Conservation (phyloP, 2,113 vertebrate species). For the Hippocampus comes region DNA sequence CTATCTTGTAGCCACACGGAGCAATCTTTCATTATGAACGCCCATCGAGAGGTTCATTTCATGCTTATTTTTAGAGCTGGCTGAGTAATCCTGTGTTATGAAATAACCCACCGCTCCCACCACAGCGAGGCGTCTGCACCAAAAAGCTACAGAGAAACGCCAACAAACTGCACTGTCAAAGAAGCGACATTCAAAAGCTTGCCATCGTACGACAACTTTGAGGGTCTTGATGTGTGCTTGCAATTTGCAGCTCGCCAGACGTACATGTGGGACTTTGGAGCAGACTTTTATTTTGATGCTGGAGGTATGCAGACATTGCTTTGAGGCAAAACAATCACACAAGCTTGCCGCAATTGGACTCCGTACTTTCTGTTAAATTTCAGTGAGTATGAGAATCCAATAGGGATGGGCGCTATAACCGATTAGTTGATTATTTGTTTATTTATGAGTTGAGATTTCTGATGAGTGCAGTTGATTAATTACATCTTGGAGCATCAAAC, state of each 20-base stretch:
- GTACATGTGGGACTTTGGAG: not conserved
- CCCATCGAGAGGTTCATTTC: constrained; percentile 64
- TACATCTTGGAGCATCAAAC: not conserved
- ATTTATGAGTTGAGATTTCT: not conserved
- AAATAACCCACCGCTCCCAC: constrained; percentile 61
- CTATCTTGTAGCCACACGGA: constrained; percentile 52
- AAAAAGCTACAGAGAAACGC: constrained; percentile 51
- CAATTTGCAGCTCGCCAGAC: constrained; percentile 2
- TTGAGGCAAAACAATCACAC: not conserved
- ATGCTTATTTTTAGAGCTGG: constrained; percentile 65
- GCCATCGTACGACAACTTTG: constrained; percentile 5
- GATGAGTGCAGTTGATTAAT: not conserved
- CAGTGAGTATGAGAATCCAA: not conserved
- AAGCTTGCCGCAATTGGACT: not conserved
- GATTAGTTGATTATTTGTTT: not conserved
- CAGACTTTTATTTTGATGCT: constrained; percentile 4
- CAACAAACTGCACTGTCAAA: constrained; percentile 41
- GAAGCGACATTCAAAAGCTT: constrained; percentile 7
- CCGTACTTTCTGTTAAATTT: not conserved
- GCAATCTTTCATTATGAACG: constrained; percentile 60
- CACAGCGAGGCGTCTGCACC: constrained; percentile 54
- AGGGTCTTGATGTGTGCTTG: constrained; percentile 1
- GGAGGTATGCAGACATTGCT: constrained; percentile 3
- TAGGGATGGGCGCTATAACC: not conserved
- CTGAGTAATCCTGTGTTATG: constrained; percentile 66